A percentile compares a stretch with the other conserved stretches of the same genome.
Evolutionary conservation across 2,113 vertebrate species (phyloP).

Genomic region (Megalops atlanticus): DNA sequence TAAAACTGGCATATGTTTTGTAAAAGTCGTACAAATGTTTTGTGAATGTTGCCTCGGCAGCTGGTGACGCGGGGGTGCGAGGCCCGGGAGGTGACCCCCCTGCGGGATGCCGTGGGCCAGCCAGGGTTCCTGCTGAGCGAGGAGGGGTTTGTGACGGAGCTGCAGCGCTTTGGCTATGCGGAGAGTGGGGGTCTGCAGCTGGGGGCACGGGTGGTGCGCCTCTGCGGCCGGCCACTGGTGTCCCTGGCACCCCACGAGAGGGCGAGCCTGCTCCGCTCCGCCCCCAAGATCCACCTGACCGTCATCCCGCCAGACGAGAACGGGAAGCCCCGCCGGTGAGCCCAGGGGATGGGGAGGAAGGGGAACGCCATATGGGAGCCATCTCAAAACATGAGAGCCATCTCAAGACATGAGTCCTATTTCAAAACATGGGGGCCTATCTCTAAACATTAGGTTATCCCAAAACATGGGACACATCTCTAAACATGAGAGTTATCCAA

Average conservation of each 20-base stretch:
- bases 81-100: conserved; percentile 80
- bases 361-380: not conserved
- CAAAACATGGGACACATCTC: too few relatives aligned
- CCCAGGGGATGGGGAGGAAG: not conserved
- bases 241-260: conserved; percentile 72
- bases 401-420: too few relatives aligned
- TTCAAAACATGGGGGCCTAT: too few relatives aligned
- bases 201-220: conserved; percentile 79
- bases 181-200: conserved; percentile 84
- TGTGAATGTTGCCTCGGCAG: conserved; percentile 51
- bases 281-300: conserved; percentile 86
- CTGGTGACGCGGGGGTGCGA: conserved; percentile 86
- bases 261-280: conserved; percentile 72
- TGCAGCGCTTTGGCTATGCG: conserved; percentile 85
- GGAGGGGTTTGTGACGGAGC: conserved; percentile 83
- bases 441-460: too few relatives aligned
- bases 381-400: too few relatives aligned
- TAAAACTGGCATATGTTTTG: not conserved
- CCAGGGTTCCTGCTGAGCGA: conserved; percentile 84
- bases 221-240: conserved; percentile 80
- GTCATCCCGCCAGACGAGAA: conserved; percentile 85
- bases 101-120: conserved; percentile 83
- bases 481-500: too few relatives aligned
- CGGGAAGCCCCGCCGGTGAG: conserved; percentile 86
- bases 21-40: not conserved